Evolutionary conservation across 2,888 invertebrate genomes (phyloP).

Genomic region (Euproctis similis): DNA sequence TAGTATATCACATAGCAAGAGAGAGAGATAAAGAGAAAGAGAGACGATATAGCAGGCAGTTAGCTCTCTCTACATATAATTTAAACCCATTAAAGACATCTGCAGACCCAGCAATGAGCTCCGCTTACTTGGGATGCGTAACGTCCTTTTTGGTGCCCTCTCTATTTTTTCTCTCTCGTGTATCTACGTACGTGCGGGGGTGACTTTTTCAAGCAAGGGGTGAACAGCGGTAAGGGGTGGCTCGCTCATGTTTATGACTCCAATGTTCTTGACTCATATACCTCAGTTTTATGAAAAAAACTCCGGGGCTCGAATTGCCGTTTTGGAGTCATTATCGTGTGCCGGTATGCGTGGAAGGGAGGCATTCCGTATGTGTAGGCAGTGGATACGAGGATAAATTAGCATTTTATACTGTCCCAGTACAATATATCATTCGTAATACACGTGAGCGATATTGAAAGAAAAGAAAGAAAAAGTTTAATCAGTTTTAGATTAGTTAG

Average conservation of each 20-base stretch:
- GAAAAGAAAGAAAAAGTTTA: constrained; percentile 24
- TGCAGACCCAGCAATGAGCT: constrained; percentile 71
- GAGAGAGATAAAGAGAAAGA: no score
- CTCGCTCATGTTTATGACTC: constrained; percentile 60
- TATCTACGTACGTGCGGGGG: constrained; percentile 70
- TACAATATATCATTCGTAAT: constrained; percentile 26
- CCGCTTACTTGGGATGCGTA: constrained; percentile 70
- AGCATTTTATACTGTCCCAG: constrained; percentile 34
- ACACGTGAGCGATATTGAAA: constrained; percentile 16
- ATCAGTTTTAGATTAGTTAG: constrained; percentile 26
- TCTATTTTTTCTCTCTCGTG: no score
- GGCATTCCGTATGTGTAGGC: constrained; percentile 27
- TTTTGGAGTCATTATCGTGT: constrained; percentile 58
- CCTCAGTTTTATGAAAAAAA: constrained; percentile 70
- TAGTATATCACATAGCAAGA: constrained; percentile 59
- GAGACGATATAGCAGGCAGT: constrained; percentile 55
- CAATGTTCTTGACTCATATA: constrained; percentile 71
- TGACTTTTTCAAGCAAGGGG: constrained; percentile 74
- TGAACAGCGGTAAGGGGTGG: constrained; percentile 66
- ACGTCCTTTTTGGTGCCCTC: constrained; percentile 68
- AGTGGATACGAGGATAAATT: constrained; percentile 32
- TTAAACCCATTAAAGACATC: constrained; percentile 76
- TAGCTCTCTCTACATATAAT: constrained; percentile 73
- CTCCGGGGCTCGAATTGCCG: constrained; percentile 54
- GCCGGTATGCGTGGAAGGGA: constrained; percentile 38